Base-by-base conservation (phyloP, 2,888 invertebrate genomes). In the Sinohyriopsis cumingii region DNA sequence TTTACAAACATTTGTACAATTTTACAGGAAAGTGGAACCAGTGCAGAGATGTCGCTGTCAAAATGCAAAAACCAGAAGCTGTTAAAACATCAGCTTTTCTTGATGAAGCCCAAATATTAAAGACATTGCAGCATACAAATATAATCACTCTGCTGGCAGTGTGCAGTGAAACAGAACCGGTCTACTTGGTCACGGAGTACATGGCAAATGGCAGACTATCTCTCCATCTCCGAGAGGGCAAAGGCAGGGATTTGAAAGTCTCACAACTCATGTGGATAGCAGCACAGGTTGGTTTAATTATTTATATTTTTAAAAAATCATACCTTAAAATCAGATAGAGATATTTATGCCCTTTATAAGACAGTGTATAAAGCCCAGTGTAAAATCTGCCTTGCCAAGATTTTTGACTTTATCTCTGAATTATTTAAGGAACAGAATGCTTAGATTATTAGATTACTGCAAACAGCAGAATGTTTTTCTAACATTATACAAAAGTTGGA, bases 1-100 rank as follows among this genome's bases (percentile, higher is more conserved):
- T 24, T 22, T 19, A 22, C 15, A 4, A 59, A 12, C 15, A 5
- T n/a, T 5, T 25, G 19, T 67, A 62, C 63, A 57, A 56, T 60
- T 28, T 75, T 80, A 65, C 81, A 91, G 93, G 92, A 24, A 97
- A 96, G 89, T 99, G 98, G 97, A 87, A 96, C 84, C 95, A 96
- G 88, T 95, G 94, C 87, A 96, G 95, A 79, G 98, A 99, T 92
- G 99, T 99, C 69, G 99, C 99, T 53, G 97, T 99, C n/a, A 99
- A 99, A 91, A 98, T 97, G 5, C 91, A 99, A 65, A 93, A 98
- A 82, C 95, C 96, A 86, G 85, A 83, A 63, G 98, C 98, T 77
- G 96, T 97, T n/a, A 96, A 97, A 56, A 96, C 96, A 18, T 95
- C 95, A 84, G 98, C 98, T 3, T 99, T 99, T 92, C 93, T 99